Percentiles rank a stretch among this genome's conserved stretches.
Conservation (phyloP, 2,113 vertebrate genomes). For the Xiphophorus hellerii region DNA sequence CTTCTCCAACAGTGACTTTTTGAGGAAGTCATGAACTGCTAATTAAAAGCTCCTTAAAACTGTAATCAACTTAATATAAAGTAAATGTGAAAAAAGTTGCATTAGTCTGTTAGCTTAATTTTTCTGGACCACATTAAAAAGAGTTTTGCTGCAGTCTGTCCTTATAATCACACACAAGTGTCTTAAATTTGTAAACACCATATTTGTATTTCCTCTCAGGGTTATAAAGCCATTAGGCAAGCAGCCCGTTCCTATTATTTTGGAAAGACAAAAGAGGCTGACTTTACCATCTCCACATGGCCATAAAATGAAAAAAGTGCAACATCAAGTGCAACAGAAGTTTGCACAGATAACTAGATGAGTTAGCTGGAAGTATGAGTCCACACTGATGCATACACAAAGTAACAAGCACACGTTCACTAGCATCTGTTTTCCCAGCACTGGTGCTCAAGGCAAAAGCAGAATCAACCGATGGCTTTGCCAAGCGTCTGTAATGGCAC, state of each 20-base stretch:
- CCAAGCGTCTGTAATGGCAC: conserved; percentile 45
- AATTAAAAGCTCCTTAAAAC: not conserved
- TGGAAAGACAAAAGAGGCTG: conserved; percentile 1
- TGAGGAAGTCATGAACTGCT: not conserved
- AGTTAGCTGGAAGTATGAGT: conserved; percentile 6
- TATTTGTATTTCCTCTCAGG: conserved; percentile 5
- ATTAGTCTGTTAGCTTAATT: not conserved
- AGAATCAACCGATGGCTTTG: conserved; percentile 39
- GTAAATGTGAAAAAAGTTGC: no score
- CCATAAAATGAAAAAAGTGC: conserved; percentile 48
- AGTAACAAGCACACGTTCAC: conserved; percentile 13
- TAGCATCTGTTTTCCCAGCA: conserved; percentile 52
- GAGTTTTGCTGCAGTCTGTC: not conserved
- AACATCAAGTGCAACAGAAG: conserved; percentile 22
- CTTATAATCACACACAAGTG: conserved; percentile 2
- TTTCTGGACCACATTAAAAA: not conserved
- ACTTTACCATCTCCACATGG: conserved; percentile 45
- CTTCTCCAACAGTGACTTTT: not conserved
- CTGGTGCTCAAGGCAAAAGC: conserved; percentile 43
- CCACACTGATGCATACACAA: conserved; percentile 5
- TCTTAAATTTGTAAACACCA: not conserved
- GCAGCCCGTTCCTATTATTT: not conserved
- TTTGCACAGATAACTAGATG: conserved; percentile 3
- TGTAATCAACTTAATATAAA: not conserved
- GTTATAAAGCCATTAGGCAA: conserved; percentile 36